Base-by-base conservation (phyloP, 2,888 invertebrate genomes). In the Hedya salicella region DNA sequence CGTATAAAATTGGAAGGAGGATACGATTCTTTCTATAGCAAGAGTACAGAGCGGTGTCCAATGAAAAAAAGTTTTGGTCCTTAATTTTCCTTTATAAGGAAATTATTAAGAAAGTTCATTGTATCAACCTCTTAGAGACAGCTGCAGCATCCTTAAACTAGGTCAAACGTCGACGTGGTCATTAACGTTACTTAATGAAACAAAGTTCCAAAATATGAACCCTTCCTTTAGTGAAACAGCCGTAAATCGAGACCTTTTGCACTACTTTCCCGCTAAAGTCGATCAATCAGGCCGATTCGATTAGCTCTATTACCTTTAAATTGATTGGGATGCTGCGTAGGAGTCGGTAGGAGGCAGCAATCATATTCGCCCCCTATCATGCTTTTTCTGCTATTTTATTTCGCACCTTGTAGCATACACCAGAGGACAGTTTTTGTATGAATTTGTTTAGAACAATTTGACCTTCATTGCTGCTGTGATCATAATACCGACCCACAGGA, bases 281-380 rank as follows among this genome's bases (percentile, higher is more conserved):
- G 36, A 8, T 36, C 0, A 36, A 36, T 9, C 36, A 4, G 9
- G 19, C 19, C 19, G 36, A 48, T 48, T 52, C 11, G 30, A 62
- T 52, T 19, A 52, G 42, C 2, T 61, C 32, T 17, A 46, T 19
- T 40, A 40, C 49, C 4, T 50, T 11, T 3, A 3, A 42, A 52
- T 65, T 36, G 46, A 46, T n/a, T 11, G 30, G 39, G 32, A 52
- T 36, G 42, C 50, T 60, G 59, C 53, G 36, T 65, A 44, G 64
- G 64, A 65, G 36, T 57, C 19, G 25, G 21, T 16, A 16, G 5
- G 17, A 19, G 21, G 56, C 9, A 25, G n/a, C 44, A 46, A 56
- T 42, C 13, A 44, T 2, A 30, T 56, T 3, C 17, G 56, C 44
- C 30, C 44, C 44, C 17, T 30, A 13, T 44, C 13, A 13, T 3